Percentiles rank a stretch among this genome's conserved stretches.
Conservation (phyloP, 2,113 vertebrate genomes). For the Furnarius figulus region DNA sequence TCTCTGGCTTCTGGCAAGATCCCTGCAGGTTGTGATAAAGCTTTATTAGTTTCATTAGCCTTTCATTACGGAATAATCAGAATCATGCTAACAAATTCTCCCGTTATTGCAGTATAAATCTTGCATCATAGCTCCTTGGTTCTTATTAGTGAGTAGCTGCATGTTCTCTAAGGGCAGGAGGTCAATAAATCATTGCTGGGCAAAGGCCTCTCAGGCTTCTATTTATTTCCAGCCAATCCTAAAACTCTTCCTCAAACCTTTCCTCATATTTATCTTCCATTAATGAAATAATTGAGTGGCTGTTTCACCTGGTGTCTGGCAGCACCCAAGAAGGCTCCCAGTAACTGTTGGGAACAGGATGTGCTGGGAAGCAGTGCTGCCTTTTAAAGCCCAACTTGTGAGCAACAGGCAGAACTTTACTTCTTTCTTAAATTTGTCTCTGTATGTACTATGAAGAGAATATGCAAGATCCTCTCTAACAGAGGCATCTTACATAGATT, state of each 20-base stretch:
- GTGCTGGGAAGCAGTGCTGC: not conserved
- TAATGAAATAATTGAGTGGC: not conserved
- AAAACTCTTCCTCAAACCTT: not conserved
- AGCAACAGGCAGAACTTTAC: not conserved
- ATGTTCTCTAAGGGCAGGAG: not conserved
- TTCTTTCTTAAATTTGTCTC: not conserved
- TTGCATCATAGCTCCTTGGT: not conserved
- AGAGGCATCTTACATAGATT: not conserved
- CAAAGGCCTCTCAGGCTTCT: not conserved
- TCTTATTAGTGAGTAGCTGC: not conserved
- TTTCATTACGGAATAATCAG: constrained; percentile 50
- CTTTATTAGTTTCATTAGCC: constrained; percentile 57
- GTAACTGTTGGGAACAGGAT: not conserved
- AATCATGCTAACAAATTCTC: constrained; percentile 19
- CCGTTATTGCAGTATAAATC: constrained; percentile 18
- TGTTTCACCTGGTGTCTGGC: not conserved
- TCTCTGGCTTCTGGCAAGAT: not conserved
- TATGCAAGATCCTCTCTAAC: not conserved
- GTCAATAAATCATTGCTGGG: not conserved
- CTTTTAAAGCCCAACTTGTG: not conserved
- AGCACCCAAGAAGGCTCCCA: not conserved
- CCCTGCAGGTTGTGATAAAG: constrained; percentile 22
- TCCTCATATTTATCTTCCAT: not conserved
- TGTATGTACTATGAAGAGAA: not conserved
- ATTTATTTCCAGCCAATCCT: not conserved